Base-by-base conservation (phyloP, 2,888 invertebrate species). In the Drosophila ezoana region DNA sequence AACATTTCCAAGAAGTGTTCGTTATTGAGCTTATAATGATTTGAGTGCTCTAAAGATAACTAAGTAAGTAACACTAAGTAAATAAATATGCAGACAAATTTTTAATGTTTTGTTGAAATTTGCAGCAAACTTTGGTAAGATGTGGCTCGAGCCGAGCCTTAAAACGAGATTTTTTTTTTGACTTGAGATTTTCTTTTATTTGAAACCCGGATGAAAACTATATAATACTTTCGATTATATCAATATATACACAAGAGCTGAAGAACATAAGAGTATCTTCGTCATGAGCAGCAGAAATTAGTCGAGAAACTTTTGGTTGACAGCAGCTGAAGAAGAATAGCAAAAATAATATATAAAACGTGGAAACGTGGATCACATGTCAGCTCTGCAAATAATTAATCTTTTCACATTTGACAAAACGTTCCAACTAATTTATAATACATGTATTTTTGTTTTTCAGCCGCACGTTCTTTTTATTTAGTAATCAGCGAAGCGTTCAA, bases 301-400 rank as follows among this genome's bases (percentile, higher is more conserved):
- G 61, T 70, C 53, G 40, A 18, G 3, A 14, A 35, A 37, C 43
- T 37, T 28, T 28, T 20, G 4, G 9, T 41, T 73, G 53, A 49
- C 60, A 53, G 38, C 33, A 23, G 18, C 14, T 5, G 16, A 38
- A 10, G 14, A 43, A 49, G 18, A 59, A 47, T 49, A 23, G 3
- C 18, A 1, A 20, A 14, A 35, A 38, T 14, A 58, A 49, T 65
- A 49, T 58, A 20, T 58, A 45, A 41, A 20, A 1, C n/a, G n/a
- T n/a, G n/a, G 18, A 18, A 18, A 38, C 49, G 41, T 53, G 48
- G 44, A 40, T 61, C 43, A 28, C 51, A 57, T 73, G 73, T 73
- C 73, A 60, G 13, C 44, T 11, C n/a, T 53, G 45, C 68, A 64
- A 20, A 49, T 48, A 73, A 73, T 73, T 74, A 68, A 73, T 68